Base-by-base conservation (phyloP, 1,140 invertebrate species). In the Helicoverpa armigera region DNA sequence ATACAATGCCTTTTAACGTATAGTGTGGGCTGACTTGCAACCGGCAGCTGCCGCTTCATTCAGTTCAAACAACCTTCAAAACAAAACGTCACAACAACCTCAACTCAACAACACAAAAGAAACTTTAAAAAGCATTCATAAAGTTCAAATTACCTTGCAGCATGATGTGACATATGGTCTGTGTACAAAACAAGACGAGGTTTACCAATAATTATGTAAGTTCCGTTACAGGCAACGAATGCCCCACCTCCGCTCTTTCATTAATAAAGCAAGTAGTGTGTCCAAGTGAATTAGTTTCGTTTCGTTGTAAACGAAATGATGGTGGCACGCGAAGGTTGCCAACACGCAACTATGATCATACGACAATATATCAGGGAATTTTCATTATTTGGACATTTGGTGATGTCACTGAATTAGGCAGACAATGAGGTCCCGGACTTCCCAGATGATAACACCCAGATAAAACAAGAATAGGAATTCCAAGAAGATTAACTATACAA, bases 201-300 rank as follows among this genome's bases (percentile, higher is more conserved):
- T 84, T 90, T 86, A 87, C 83, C 86, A 88, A 90, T 87, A 89
- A 88, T 89, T 90, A 90, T 86, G 87, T 88, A 88, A 89, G 89
- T 82, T 89, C 86, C 86, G 87, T 89, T 88, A 88, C 84, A 84
- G 81, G 74, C 82, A 84, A 69, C 78, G 79, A 83, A 79, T 85
- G 76, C 75, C 82, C 84, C 85, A 86, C 86, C 82, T 86, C 82
- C 72, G 74, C 56, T 82, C 80, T 86, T 89, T 86, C 86, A 88
- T 89, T 88, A 87, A 88, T 75, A 60, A 85, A 87, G 82, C 80
- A 84, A 83, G 78, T 86, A 76, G 80, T 63, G 82, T 79, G 81
- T 78, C 78, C 82, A 81, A 82, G 60, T 85, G 69, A 82, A 85
- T 83, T 82, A 81, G 74, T 74, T 81, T 69, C 67, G 54, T 76